Conservation (phyloP, 2,797 vertebrate species). For the Phataginus tricuspis region DNA sequence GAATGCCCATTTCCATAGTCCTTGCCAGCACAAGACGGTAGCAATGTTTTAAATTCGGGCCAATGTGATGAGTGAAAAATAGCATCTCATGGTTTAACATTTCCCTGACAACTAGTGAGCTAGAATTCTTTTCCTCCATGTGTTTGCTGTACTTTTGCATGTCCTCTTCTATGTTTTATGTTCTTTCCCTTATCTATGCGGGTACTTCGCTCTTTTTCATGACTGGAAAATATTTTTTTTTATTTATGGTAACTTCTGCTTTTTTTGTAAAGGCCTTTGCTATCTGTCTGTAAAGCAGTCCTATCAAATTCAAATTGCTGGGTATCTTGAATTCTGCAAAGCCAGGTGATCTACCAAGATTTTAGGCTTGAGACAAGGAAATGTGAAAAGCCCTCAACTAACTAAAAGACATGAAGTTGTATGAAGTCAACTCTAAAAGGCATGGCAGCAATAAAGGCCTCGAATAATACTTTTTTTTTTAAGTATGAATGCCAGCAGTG, state of each 20-base stretch:
- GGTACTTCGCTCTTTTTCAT: slow-evolving; percentile 21
- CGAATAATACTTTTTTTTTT: background rate
- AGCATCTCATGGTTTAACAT: background rate
- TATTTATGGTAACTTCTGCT: background rate
- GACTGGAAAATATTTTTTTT: slow-evolving; percentile 33
- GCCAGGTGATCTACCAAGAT: background rate
- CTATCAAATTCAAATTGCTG: background rate
- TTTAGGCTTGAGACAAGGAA: background rate
- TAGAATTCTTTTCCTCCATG: background rate
- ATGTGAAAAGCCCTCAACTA: background rate
- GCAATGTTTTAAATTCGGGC: background rate
- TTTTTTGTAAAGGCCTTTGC: background rate
- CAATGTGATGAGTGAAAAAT: background rate
- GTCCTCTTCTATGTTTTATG: background rate
- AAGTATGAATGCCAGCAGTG: background rate
- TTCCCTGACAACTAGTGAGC: background rate
- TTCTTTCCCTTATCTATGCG: background rate
- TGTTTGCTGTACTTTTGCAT: background rate
- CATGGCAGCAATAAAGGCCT: background rate
- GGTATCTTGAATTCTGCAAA: background rate
- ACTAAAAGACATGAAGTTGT: slow-evolving; percentile 30
- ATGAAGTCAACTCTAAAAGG: slow-evolving; percentile 37
- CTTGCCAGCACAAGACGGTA: background rate
- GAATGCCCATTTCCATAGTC: background rate
- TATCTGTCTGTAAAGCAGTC: background rate